Conservation (phyloP, 2,113 vertebrate genomes). For the Cyanoliseus patagonus region DNA sequence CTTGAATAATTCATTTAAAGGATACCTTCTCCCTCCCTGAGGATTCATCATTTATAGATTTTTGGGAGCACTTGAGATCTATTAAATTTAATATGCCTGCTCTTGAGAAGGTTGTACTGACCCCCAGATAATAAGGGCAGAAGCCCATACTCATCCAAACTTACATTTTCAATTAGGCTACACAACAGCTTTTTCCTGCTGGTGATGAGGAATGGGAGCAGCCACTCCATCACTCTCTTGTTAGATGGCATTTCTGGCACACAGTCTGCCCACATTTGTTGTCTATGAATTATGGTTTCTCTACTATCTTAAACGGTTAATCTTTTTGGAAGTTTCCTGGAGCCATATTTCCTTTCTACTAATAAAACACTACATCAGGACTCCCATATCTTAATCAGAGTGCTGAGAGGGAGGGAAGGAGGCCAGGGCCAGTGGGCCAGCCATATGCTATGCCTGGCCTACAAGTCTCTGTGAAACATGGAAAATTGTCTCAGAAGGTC, state of each 20-base stretch:
- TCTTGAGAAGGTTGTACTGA: neutral
- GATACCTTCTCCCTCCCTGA: neutral
- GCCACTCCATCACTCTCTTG: slow-evolving; percentile 10
- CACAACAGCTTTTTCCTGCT: neutral
- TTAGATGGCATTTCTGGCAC: slow-evolving; percentile 38
- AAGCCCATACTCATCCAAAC: neutral
- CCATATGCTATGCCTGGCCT: neutral
- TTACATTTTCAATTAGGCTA: slow-evolving; percentile 18
- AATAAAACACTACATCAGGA: neutral
- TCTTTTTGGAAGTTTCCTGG: neutral
- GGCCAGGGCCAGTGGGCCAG: neutral
- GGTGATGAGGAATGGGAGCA: slow-evolving; percentile 1
- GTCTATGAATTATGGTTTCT: slow-evolving; percentile 15
- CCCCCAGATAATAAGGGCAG: neutral
- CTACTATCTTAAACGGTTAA: slow-evolving; percentile 4
- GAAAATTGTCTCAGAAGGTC: neutral
- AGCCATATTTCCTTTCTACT: neutral
- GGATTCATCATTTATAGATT: neutral
- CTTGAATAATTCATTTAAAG: neutral
- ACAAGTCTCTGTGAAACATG: neutral
- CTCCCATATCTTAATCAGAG: neutral
- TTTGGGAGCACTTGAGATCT: neutral
- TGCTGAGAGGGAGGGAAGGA: neutral
- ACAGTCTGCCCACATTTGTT: neutral
- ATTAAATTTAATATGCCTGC: slow-evolving; percentile 29